phyloP scores from a whole-genome alignment of 2,113 vertebrate genomes.

The Epinephelus fuscoguttatus region DNA sequence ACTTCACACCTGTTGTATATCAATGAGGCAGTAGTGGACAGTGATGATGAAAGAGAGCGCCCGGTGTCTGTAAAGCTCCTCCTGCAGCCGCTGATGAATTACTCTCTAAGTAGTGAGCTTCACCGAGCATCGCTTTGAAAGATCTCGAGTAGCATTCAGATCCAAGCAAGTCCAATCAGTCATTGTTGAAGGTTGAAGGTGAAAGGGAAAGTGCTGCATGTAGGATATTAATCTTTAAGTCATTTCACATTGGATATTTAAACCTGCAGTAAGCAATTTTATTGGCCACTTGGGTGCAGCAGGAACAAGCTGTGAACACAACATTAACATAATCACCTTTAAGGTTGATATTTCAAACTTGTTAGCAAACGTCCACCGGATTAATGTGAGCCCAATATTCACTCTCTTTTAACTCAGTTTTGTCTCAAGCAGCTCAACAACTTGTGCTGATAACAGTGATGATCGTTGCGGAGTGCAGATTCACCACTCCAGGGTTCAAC shows the following conservation, averaged over 20 bases:
- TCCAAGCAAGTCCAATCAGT: conserved; percentile 33
- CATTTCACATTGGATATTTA: background rate
- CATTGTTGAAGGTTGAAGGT: background rate
- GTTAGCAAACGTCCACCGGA: too few species aligned
- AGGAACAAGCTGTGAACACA: background rate
- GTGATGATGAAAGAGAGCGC: conserved; percentile 1
- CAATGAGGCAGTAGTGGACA: conserved; percentile 34
- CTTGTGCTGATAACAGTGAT: too few species aligned
- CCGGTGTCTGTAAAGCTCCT: background rate
- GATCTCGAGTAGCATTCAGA: conserved; percentile 4
- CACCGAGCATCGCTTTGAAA: conserved; percentile 3
- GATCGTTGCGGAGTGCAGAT: too few species aligned
- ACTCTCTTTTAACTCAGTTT: too few species aligned
- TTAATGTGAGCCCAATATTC: too few species aligned
- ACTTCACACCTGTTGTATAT: conserved; percentile 64
- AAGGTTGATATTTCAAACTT: background rate
- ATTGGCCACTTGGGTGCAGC: background rate
- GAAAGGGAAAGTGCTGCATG: conserved; percentile 4
- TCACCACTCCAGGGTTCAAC: too few species aligned
- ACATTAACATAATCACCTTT: background rate
- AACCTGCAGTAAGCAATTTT: background rate
- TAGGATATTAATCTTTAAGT: background rate
- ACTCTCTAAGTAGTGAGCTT: background rate
- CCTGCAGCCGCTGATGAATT: conserved; percentile 20
- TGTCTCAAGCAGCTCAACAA: too few species aligned